phyloP scores from a whole-genome alignment of 2,888 invertebrate genomes.

The Sclerodermus sp. region DNA sequence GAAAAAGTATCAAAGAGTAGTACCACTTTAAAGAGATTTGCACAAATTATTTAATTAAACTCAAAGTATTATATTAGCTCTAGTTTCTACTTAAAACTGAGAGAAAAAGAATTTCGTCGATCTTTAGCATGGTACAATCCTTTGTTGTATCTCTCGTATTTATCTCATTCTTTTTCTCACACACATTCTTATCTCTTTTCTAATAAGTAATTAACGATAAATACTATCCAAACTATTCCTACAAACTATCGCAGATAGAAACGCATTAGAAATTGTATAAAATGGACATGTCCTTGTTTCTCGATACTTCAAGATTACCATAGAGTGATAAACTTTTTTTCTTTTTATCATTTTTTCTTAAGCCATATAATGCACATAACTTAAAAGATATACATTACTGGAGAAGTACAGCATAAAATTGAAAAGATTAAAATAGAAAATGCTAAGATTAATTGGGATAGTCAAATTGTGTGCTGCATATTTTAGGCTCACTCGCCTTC shows the following conservation, averaged over 20 bases:
- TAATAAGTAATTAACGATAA: constrained; percentile 43
- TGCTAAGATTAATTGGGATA: constrained; percentile 28
- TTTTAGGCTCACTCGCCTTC: constrained; percentile 39
- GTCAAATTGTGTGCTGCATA: constrained; percentile 34
- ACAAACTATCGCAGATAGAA: constrained; percentile 50
- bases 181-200: background rate
- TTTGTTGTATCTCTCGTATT: too few relatives aligned
- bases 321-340: constrained; percentile 9
- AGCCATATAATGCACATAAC: constrained; percentile 15
- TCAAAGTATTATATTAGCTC: too few relatives aligned
- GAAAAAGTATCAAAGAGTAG: too few relatives aligned
- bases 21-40: too few relatives aligned
- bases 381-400: constrained; percentile 17
- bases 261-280: constrained; percentile 55
- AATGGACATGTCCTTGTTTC: constrained; percentile 44
- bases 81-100: too few relatives aligned
- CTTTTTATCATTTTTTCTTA: constrained; percentile 15
- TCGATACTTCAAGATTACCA: constrained; percentile 15
- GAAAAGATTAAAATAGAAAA: constrained; percentile 27
- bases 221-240: constrained; percentile 51
- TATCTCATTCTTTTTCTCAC: too few relatives aligned
- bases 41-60: too few relatives aligned
- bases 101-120: too few relatives aligned
- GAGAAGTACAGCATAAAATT: constrained; percentile 32
- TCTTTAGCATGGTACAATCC: too few relatives aligned